These are phyloP conservation scores for Stigmatopora nigra DNA, from an alignment of 2,113 vertebrate species.

Conservation along the genomic window DNA sequence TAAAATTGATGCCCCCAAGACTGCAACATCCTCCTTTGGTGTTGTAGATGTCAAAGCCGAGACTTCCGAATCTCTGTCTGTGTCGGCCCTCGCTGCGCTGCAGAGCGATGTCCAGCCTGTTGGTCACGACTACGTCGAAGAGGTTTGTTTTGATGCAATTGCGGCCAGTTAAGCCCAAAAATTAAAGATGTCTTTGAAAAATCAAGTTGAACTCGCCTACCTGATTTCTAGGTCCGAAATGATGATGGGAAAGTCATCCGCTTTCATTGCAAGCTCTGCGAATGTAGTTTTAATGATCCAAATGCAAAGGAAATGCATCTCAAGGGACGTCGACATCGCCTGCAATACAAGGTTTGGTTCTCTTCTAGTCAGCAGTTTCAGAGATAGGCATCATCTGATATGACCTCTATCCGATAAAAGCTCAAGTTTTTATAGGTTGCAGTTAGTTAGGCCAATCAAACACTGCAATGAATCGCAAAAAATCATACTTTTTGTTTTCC, in stretches of 20 bases:
- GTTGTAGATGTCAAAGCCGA: slow-evolving; percentile 78
- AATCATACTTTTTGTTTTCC: neutral
- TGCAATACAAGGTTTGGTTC: slow-evolving; percentile 88
- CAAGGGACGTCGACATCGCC: slow-evolving; percentile 87
- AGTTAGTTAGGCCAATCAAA: neutral
- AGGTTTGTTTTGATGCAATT: slow-evolving; percentile 67
- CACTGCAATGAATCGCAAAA: neutral
- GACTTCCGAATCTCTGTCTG: slow-evolving; percentile 73
- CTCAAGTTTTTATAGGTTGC: too few relatives aligned
- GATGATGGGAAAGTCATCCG: slow-evolving; percentile 98
- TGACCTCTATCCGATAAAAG: too few relatives aligned
- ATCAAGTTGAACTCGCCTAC: neutral
- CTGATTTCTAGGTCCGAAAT: slow-evolving; percentile 82
- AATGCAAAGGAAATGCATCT: slow-evolving; percentile 98
- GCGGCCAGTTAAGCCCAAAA: neutral
- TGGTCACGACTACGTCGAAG: slow-evolving; percentile 96
- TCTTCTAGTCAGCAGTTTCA: neutral
- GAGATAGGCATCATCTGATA: too few relatives aligned
- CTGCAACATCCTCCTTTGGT: slow-evolving; percentile 54
- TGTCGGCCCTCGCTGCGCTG: slow-evolving; percentile 83
- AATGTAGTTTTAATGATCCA: slow-evolving; percentile 97
- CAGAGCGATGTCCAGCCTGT: slow-evolving; percentile 97
- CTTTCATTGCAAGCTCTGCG: slow-evolving; percentile 95
- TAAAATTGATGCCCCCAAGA: slow-evolving; percentile 78
- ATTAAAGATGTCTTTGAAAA: neutral